Conservation (phyloP, 2,888 invertebrate genomes). For the Formica aserva region DNA sequence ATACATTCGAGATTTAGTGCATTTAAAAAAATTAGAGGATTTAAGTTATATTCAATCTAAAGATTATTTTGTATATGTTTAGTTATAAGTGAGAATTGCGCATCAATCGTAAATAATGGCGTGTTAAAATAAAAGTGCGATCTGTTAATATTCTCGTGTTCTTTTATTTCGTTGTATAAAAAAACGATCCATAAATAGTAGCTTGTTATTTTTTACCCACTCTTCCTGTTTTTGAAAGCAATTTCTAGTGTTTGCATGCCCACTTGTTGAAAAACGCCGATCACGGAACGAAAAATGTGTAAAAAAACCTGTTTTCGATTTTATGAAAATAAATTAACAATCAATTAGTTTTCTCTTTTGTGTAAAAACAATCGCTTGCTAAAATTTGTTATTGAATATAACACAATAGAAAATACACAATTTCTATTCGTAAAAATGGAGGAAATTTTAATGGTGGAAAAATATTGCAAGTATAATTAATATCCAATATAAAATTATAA, state of each 20-base stretch:
- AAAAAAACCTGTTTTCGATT: neutral
- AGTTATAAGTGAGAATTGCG: neutral
- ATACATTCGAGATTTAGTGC: neutral
- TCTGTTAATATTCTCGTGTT: slow-evolving; percentile 7
- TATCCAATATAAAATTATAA: neutral
- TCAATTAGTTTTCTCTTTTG: neutral
- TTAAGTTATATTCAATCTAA: slow-evolving; percentile 4
- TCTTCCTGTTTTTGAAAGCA: neutral
- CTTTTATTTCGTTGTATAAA: slow-evolving; percentile 4
- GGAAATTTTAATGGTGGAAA: neutral
- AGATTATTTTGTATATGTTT: slow-evolving; percentile 24
- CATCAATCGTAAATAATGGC: slow-evolving; percentile 1
- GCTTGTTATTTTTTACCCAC: slow-evolving; percentile 9
- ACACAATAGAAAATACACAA: neutral
- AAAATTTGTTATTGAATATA: neutral
- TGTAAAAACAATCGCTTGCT: neutral
- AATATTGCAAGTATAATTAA: neutral
- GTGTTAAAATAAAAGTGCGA: slow-evolving; percentile 28
- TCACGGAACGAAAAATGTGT: neutral
- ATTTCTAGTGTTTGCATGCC: neutral
- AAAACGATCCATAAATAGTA: neutral
- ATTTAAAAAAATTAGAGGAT: slow-evolving; percentile 11
- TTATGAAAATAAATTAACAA: neutral
- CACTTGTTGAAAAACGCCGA: neutral
- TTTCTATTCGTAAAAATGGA: neutral